Base-by-base conservation (phyloP, 2,888 invertebrate genomes). In the Eubasilissa splendida region DNA sequence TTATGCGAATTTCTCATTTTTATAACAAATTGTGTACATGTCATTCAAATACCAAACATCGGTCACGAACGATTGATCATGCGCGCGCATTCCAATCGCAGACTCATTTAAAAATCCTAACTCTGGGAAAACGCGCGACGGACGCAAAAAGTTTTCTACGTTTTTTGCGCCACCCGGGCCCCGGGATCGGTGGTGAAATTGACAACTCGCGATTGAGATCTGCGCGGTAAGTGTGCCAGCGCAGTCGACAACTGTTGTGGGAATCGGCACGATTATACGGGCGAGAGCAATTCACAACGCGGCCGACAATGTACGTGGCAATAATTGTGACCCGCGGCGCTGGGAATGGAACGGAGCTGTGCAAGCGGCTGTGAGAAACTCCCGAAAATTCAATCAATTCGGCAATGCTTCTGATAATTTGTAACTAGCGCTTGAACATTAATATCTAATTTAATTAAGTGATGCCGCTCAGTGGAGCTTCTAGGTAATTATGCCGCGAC, bases 141-240 rank as follows among this genome's bases (percentile, higher is more conserved):
- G 7, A 2, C 42, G 42, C 42, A 42, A 42, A 42, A 42, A 42
- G 42, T 42, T 7, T 42, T 12, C 7, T 63, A 12, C 63, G 63
- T 4, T n/a, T 68, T 52, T 52, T 1, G 68, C 68, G n/a, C 50
- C 42, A 14, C 66, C 66, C 52, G 66, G n/a, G 42, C 7, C 8
- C n/a, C 58, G 58, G 50, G 68, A 42, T 68, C 14, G 14, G 50
- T 68, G 75, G 75, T 14, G 75, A 75, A 75, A 75, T 75, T 75
- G 75, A 53, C 75, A 63, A 60, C 52, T 60, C 50, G 53, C 52
- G 53, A 75, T 63, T 63, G 76, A 76, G 76, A 66, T 65, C 65
- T 66, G 56, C 33, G 52, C 33, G 11, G 76, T 76, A 81, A 81
- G 81, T 81, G 76, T 75, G 79, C 78, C 81, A 81, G 76, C n/a